phyloP scores from a whole-genome alignment of 2,888 invertebrate genomes.

The Linhomoeus sp. region DNA sequence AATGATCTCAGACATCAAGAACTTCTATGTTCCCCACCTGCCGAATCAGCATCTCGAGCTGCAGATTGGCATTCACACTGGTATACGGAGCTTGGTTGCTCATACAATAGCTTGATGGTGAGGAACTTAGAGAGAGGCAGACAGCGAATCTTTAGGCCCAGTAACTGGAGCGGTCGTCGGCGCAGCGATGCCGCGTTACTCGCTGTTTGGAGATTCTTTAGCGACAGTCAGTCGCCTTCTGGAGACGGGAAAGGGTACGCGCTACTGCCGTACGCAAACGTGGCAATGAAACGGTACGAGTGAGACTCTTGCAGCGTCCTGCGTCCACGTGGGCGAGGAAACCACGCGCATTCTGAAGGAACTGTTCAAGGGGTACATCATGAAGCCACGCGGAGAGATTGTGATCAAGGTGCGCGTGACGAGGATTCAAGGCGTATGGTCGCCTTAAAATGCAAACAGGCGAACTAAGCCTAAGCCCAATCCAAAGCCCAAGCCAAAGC shows the following conservation, averaged over 20 bases:
- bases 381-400: slow-evolving; percentile 1
- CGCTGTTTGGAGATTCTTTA: slow-evolving; percentile 3
- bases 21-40: slow-evolving; percentile 1
- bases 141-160: neutral
- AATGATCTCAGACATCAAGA: neutral
- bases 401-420: slow-evolving; percentile 1
- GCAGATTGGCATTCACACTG: slow-evolving; percentile 4
- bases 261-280: too few species aligned
- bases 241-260: neutral
- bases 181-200: neutral
- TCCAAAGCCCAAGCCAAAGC: too few species aligned
- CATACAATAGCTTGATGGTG: neutral
- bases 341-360: slow-evolving; percentile 1
- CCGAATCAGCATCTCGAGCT: slow-evolving; percentile 2
- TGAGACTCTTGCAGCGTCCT: neutral
- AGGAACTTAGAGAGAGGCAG: too few species aligned
- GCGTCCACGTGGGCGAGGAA: slow-evolving; percentile 3
- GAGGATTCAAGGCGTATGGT: too few species aligned
- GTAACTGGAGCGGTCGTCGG: neutral
- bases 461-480: too few species aligned
- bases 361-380: neutral
- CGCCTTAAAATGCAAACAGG: too few species aligned
- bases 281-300: neutral
- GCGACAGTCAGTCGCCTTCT: neutral
- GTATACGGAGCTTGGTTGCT: neutral